These are phyloP conservation scores for Seriola aureovittata DNA, from an alignment of 2,113 vertebrate genomes.

Conservation along the genomic window DNA sequence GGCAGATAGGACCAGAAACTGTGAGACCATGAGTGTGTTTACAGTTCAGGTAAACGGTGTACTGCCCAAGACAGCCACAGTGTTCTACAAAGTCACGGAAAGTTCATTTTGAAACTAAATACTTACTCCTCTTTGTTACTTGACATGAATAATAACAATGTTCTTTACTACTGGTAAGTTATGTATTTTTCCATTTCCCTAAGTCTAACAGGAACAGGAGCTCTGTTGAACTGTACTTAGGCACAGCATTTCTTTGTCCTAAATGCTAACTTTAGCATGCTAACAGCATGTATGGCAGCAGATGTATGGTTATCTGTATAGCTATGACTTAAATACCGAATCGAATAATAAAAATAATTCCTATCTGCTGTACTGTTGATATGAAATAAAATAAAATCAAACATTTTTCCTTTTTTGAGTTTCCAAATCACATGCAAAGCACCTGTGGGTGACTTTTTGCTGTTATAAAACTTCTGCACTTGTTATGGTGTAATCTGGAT, in stretches of 20 bases:
- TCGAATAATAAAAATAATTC: too few species aligned
- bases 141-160: not conserved
- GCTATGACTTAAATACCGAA: too few species aligned
- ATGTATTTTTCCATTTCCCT: not conserved
- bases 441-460: too few species aligned
- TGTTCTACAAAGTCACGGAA: not conserved
- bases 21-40: slow-evolving; percentile 13
- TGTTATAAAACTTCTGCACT: too few species aligned
- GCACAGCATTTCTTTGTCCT: not conserved
- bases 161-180: not conserved
- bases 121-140: not conserved
- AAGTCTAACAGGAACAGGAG: not conserved
- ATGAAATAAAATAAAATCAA: not conserved
- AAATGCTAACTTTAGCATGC: not conserved
- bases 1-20: slow-evolving; percentile 13
- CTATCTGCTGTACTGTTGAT: too few species aligned
- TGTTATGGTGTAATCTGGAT: not conserved
- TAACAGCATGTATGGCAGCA: not conserved
- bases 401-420: too few species aligned
- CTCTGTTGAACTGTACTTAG: not conserved
- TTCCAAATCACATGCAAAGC: too few species aligned
- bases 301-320: too few species aligned
- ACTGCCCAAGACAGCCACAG: not conserved
- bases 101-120: not conserved
- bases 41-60: slow-evolving; percentile 28